Evolutionary conservation across 2,797 vertebrate species (phyloP), one percentile per base, ranked within the genome.

Genomic region (Avahi laniger): DNA sequence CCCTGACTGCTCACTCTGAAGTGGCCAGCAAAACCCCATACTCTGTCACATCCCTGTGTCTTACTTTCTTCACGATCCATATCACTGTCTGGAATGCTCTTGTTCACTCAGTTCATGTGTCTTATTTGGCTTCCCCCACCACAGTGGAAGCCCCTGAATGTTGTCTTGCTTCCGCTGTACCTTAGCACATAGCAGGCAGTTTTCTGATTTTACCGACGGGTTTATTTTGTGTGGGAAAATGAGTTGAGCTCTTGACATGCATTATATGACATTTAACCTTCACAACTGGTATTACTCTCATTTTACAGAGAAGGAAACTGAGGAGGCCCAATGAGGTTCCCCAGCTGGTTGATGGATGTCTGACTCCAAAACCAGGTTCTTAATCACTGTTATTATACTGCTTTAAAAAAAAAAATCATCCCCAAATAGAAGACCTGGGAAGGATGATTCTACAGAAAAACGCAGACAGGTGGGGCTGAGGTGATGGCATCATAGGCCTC

Each of bases 281-380:
- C 52, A 41, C 54, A 33, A n/a, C 5, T 87, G 91, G 73, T 86
- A 48, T 67, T 54, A 33, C 61, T 85, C 65, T 33, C 70, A 70
- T 59, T 86, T 80, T 35, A 87, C 22, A 85, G 67, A 89, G 30
- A 48, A 89, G 50, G 69, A 95, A 92, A 89, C 52, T 69, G 75
- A 93, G 65, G 75, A 41, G 61, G n/a, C 24, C 87, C 63, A 28
- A 1, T 57, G 83, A 92, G 78, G 22, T 48, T 85, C 63, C 38
- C 24, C 48, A 63, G 67, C 52, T 76, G 52, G 65, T 43, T 41
- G 33, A 95, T 52, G 73, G 28, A 41, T 10, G 13, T 30, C 63
- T 87, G 81, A 79, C 13, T 59, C 70, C n/a, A 76, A 89, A 90
- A 33, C 50, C 33, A 18, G 38, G 72, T 38, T 28, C 76, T 79